Evolutionary conservation across 1,140 invertebrate species (phyloP).

Genomic region (Bathynomus jamesi): DNA sequence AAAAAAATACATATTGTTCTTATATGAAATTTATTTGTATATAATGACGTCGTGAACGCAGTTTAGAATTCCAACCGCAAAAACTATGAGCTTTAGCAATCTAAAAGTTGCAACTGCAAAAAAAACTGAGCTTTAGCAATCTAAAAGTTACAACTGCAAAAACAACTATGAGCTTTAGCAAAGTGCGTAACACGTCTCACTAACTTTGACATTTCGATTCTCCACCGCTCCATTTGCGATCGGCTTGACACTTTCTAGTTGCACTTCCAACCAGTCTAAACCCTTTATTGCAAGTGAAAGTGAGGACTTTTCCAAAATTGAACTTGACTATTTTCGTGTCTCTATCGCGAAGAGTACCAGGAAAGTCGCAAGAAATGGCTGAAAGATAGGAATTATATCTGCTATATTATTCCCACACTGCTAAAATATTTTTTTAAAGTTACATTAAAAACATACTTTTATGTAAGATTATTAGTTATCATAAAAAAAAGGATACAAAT

Average conservation of each 20-base stretch:
- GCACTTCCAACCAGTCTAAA: slow-evolving; percentile 48
- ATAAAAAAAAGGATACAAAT: no score
- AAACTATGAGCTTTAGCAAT: neutral
- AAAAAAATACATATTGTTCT: no score
- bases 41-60: no score
- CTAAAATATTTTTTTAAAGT: no score
- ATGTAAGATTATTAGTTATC: no score
- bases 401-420: no score
- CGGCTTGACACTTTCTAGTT: slow-evolving; percentile 20
- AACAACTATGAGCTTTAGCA: no score
- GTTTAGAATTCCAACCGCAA: no score
- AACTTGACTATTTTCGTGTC: slow-evolving; percentile 48
- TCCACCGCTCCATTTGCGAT: slow-evolving; percentile 35
- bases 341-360: slow-evolving; percentile 52
- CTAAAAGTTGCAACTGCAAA: neutral
- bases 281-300: slow-evolving; percentile 49
- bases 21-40: no score
- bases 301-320: slow-evolving; percentile 49
- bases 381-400: slow-evolving; percentile 24
- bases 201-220: slow-evolving; percentile 23
- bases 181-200: neutral
- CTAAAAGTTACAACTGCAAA: neutral
- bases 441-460: no score
- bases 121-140: no score
- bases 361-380: slow-evolving; percentile 52